Conservation (phyloP, 2,888 invertebrate genomes). For the Luperina testacea region DNA sequence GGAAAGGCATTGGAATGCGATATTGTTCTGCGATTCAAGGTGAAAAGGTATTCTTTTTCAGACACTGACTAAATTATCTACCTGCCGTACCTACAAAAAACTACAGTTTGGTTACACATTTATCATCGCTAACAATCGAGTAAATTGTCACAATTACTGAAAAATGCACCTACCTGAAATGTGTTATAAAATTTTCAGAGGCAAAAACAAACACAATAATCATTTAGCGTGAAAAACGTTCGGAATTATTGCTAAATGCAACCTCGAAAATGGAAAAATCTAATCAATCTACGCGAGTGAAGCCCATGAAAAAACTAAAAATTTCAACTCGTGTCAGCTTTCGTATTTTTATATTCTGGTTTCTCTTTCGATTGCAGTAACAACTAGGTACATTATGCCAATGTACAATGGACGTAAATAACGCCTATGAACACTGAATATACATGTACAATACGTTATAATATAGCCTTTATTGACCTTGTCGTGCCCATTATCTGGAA, state of each 20-base stretch:
- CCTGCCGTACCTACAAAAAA: not conserved
- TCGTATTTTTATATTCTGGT: not conserved
- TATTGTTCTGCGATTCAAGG: constrained; percentile 25
- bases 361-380: not conserved
- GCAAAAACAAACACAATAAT: constrained; percentile 19
- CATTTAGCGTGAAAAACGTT: constrained; percentile 2
- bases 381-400: not conserved
- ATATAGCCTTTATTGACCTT: not conserved
- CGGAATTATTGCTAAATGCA: constrained; percentile 11
- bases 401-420: not conserved
- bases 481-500: constrained; percentile 4
- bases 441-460: not conserved
- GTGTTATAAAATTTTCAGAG: not conserved
- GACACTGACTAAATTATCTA: not conserved
- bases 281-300: constrained; percentile 15
- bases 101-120: not conserved
- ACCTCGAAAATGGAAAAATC: constrained; percentile 24
- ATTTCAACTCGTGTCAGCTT: not conserved
- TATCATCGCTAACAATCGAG: not conserved
- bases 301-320: constrained; percentile 16
- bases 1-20: constrained; percentile 42
- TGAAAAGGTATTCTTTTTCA: not conserved
- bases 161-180: not conserved
- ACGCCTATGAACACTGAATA: not conserved
- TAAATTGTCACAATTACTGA: not conserved